These are phyloP conservation scores for Leptocoma aspasia DNA, from an alignment of 2,113 vertebrate species.

Conservation along the genomic window DNA sequence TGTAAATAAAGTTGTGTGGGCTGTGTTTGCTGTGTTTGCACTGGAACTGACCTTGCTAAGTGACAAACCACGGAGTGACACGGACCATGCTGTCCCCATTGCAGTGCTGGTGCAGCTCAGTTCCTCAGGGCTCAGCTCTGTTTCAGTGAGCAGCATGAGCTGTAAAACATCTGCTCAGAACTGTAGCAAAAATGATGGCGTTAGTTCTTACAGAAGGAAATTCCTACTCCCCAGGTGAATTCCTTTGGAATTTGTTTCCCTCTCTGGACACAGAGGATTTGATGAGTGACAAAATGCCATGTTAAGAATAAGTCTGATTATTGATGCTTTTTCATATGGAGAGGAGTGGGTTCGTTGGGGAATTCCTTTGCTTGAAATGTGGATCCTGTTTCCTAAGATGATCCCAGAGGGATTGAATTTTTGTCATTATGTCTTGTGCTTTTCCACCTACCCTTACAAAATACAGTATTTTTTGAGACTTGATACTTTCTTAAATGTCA, in stretches of 20 bases:
- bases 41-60: not conserved
- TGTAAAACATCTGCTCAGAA: conserved; percentile 50
- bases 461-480: not conserved
- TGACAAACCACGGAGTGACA: conserved; percentile 21
- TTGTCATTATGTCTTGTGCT: not conserved
- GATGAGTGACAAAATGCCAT: not conserved
- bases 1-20: not conserved
- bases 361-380: not conserved
- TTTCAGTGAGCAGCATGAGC: not conserved
- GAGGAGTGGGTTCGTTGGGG: not conserved
- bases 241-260: conserved; percentile 10
- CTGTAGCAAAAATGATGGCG: not conserved
- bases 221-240: not conserved
- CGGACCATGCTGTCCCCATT: not conserved
- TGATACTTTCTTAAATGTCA: not conserved
- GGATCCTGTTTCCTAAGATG: not conserved
- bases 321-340: not conserved
- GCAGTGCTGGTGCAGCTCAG: not conserved
- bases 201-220: conserved; percentile 12
- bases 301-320: not conserved
- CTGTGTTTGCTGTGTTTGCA: not conserved
- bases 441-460: not conserved
- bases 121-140: conserved; percentile 7
- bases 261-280: not conserved
- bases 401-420: not conserved